Percentiles rank a stretch among this genome's conserved stretches.
phyloP scores from a whole-genome alignment of 1,140 invertebrate species.

The Drosophila cardini region DNA sequence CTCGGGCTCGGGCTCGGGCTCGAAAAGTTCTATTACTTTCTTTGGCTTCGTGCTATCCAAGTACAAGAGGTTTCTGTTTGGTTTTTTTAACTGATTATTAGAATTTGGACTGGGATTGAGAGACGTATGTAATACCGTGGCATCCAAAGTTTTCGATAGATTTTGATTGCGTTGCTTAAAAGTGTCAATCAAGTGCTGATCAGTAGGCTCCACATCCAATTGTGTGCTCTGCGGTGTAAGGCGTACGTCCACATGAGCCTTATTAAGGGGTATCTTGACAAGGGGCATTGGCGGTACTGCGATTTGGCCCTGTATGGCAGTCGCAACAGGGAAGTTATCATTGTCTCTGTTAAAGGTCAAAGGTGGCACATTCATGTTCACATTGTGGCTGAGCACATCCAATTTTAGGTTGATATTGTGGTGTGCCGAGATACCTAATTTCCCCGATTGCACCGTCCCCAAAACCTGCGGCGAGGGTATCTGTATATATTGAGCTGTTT shows the following conservation, averaged over 20 bases:
- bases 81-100: not conserved
- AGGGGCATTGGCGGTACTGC: slow-evolving; percentile 39
- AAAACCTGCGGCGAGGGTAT: not conserved
- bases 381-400: slow-evolving; percentile 69
- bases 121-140: not conserved
- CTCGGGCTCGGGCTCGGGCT: no score
- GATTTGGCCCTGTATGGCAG: slow-evolving; percentile 38
- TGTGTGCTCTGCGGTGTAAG: slow-evolving; percentile 47
- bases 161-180: slow-evolving; percentile 39
- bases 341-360: slow-evolving; percentile 70
- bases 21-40: no score
- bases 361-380: slow-evolving; percentile 71
- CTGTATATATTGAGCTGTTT: slow-evolving; percentile 13
- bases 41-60: not conserved
- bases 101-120: not conserved
- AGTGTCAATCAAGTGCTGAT: not conserved
- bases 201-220: not conserved
- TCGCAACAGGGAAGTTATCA: slow-evolving; percentile 38
- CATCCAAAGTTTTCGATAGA: not conserved
- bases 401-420: slow-evolving; percentile 58
- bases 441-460: not conserved
- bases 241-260: slow-evolving; percentile 50
- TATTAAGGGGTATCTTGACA: slow-evolving; percentile 56
- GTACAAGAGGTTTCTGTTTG: not conserved
- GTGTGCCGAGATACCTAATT: slow-evolving; percentile 11